A percentile compares a stretch with the other conserved stretches of the same genome.
Conservation (phyloP, 2,888 invertebrate species). For the Nomada hirtipes region DNA sequence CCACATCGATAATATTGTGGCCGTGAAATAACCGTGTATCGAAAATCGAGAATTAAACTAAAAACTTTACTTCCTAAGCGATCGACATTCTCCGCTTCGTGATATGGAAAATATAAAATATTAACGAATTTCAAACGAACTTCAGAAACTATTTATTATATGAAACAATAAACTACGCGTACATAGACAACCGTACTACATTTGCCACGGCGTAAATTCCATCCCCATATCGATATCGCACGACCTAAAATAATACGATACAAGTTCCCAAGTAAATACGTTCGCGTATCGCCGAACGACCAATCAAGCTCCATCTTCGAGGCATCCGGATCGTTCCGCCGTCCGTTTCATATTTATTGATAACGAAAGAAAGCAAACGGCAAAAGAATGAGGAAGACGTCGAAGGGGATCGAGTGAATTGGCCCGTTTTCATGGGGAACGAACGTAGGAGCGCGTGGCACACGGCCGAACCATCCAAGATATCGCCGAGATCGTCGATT, state of each 20-base stretch:
- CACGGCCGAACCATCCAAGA: background rate
- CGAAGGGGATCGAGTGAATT: conserved; percentile 11
- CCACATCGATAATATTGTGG: no score
- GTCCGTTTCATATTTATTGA: background rate
- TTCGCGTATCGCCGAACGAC: background rate
- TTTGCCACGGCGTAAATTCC: no score
- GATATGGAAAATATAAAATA: background rate
- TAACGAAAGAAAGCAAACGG: background rate
- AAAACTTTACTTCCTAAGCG: no score
- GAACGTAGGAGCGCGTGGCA: conserved; percentile 19
- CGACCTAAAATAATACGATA: no score
- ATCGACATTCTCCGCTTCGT: no score
- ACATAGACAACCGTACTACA: background rate
- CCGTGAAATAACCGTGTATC: no score
- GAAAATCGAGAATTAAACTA: no score
- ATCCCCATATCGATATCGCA: no score
- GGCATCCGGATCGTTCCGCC: background rate
- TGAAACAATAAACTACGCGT: background rate
- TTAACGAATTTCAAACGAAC: background rate
- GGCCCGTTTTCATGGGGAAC: conserved; percentile 9
- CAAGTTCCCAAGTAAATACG: background rate
- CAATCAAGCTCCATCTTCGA: background rate
- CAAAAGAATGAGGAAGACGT: background rate
- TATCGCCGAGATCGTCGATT: conserved; percentile 56
- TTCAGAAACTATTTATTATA: background rate